Percentiles rank a stretch among this genome's conserved stretches.
Conservation (phyloP, 2,797 vertebrate species). For the Gambelia wislizenii region DNA sequence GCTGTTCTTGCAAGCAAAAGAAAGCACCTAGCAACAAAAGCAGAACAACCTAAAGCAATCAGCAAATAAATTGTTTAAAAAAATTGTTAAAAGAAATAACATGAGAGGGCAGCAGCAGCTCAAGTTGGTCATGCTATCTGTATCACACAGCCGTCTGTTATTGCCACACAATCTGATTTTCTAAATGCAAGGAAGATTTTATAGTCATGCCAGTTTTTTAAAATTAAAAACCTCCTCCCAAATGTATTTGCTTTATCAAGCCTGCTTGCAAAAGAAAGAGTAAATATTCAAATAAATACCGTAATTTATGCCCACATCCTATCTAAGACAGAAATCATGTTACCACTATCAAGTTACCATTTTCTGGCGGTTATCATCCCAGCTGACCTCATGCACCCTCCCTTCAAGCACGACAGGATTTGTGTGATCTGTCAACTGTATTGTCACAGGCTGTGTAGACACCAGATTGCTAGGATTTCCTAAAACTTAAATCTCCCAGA, state of each 20-base stretch:
- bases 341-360: not conserved
- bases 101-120: slow-evolving; percentile 8
- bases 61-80: not conserved
- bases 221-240: not conserved
- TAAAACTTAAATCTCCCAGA: slow-evolving; percentile 1
- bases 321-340: not conserved
- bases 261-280: not conserved
- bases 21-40: not conserved
- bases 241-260: not conserved
- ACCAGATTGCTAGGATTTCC: not conserved
- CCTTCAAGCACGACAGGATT: not conserved
- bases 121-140: slow-evolving; percentile 43
- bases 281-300: not conserved
- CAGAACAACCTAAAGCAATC: not conserved
- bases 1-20: not conserved
- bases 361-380: not conserved
- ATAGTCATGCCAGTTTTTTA: slow-evolving; percentile 16
- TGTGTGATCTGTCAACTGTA: slow-evolving; percentile 23
- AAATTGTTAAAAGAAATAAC: slow-evolving; percentile 41
- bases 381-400: not conserved
- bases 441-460: slow-evolving; percentile 12
- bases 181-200: not conserved
- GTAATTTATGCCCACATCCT: fast-evolving
- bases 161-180: slow-evolving; percentile 46
- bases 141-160: slow-evolving; percentile 34